phyloP scores from a whole-genome alignment of 1,140 invertebrate species.

The Trypoxylus dichotomus region DNA sequence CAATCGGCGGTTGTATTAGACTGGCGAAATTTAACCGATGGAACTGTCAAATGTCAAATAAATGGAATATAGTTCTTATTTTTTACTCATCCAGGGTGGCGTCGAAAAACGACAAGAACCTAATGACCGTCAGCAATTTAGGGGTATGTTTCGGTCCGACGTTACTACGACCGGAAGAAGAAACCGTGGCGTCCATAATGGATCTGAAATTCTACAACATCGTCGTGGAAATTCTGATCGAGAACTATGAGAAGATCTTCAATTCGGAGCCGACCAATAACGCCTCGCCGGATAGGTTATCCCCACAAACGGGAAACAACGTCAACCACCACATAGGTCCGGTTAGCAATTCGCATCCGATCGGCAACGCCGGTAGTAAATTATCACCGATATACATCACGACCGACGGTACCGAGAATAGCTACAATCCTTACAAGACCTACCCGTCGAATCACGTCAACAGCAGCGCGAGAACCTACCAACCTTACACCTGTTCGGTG shows the following conservation, averaged over 20 bases:
- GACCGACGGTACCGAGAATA: constrained; percentile 3
- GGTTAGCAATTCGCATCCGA: neutral
- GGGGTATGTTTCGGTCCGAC: constrained; percentile 99
- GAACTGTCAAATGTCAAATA: no score
- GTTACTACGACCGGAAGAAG: constrained; percentile 88
- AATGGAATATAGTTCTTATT: no score
- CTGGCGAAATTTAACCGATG: no score
- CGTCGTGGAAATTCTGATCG: constrained; percentile 94
- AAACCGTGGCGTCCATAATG: constrained; percentile 96
- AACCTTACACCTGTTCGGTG: constrained; percentile 44
- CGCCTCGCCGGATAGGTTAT: constrained; percentile 16
- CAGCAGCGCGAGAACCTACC: neutral
- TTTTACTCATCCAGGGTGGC: constrained; percentile 70
- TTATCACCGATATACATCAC: neutral
- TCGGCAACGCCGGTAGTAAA: neutral
- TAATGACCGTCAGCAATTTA: constrained; percentile 96
- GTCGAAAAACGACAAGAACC: constrained; percentile 82
- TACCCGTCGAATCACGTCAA: neutral
- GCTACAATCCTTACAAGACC: neutral
- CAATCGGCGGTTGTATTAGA: no score
- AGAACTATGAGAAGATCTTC: constrained; percentile 84
- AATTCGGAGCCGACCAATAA: constrained; percentile 55
- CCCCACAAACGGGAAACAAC: constrained; percentile 24
- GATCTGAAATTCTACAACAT: constrained; percentile 99
- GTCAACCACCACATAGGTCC: neutral